These are phyloP conservation scores for Orthosia cruda DNA, from an alignment of 2,888 invertebrate genomes.

Conservation along the genomic window DNA sequence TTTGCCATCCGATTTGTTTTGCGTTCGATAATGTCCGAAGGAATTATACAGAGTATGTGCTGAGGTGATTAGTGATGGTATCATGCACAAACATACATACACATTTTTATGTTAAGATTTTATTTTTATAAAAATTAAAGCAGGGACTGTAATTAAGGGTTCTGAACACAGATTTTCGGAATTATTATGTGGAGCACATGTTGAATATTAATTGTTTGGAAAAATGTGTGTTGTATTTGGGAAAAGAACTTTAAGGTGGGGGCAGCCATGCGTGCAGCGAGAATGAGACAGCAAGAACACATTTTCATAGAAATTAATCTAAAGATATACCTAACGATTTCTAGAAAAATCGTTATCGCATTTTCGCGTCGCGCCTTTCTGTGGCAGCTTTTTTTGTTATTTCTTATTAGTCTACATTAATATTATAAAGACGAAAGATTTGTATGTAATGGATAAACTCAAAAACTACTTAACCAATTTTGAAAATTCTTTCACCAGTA, in stretches of 20 bases:
- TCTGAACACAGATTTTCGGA: conserved; percentile 13
- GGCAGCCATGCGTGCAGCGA: too few relatives aligned
- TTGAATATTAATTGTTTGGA: conserved; percentile 7
- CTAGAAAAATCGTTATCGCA: too few relatives aligned
- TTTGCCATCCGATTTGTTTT: conserved; percentile 66
- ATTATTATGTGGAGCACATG: background rate
- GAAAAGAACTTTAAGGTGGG: background rate
- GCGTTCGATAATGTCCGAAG: conserved; percentile 60
- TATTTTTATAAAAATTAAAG: conserved; percentile 13
- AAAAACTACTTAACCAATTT: too few relatives aligned
- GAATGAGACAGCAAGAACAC: too few relatives aligned
- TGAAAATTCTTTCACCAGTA: too few relatives aligned
- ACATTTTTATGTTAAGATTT: conserved; percentile 38
- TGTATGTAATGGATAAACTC: too few relatives aligned
- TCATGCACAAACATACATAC: conserved; percentile 46
- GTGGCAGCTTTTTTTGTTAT: too few relatives aligned
- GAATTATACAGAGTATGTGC: conserved; percentile 45
- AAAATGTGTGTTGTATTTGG: background rate
- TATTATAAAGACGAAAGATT: too few relatives aligned
- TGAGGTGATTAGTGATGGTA: conserved; percentile 54
- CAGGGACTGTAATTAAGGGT: conserved; percentile 25
- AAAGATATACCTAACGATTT: too few relatives aligned
- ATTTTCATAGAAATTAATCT: too few relatives aligned
- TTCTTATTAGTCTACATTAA: too few relatives aligned
- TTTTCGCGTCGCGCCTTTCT: too few relatives aligned